Evolutionary conservation across 2,797 vertebrate species (phyloP).

Genomic region (Eulemur rubriventer): DNA sequence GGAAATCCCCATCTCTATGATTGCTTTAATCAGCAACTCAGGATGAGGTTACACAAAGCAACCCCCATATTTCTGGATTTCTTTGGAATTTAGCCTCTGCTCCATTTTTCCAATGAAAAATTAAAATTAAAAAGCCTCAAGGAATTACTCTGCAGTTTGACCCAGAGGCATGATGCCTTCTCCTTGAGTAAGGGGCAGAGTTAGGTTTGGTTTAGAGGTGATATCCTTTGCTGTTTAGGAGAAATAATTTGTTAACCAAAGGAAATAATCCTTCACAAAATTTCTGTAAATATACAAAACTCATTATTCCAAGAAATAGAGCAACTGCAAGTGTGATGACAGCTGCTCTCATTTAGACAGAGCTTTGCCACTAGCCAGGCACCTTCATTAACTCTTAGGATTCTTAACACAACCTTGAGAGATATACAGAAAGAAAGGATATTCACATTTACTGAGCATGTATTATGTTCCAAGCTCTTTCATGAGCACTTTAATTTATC

Average conservation of each 20-base stretch:
- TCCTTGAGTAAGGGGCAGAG: neutral
- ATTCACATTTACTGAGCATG: neutral
- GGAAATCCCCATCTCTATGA: no score
- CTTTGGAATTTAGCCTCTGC: neutral
- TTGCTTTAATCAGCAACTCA: neutral
- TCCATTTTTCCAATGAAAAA: neutral
- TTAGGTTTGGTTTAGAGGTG: neutral
- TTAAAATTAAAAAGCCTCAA: neutral
- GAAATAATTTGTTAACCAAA: neutral
- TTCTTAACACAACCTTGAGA: neutral
- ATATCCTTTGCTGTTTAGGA: neutral
- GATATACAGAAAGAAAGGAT: neutral
- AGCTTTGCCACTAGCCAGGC: neutral
- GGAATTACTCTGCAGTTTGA: neutral
- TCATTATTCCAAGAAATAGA: neutral
- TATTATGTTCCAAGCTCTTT: neutral
- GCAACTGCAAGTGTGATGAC: neutral
- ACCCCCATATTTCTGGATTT: neutral
- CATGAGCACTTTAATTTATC: neutral
- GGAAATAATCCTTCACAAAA: neutral
- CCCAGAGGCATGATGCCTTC: neutral
- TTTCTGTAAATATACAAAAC: neutral
- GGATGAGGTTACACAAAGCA: neutral
- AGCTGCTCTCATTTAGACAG: neutral
- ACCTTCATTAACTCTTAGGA: neutral